Evolutionary conservation across 2,113 vertebrate genomes (phyloP), one percentile per base, ranked within the genome.

Genomic region (Cephalopterus ornatus): DNA sequence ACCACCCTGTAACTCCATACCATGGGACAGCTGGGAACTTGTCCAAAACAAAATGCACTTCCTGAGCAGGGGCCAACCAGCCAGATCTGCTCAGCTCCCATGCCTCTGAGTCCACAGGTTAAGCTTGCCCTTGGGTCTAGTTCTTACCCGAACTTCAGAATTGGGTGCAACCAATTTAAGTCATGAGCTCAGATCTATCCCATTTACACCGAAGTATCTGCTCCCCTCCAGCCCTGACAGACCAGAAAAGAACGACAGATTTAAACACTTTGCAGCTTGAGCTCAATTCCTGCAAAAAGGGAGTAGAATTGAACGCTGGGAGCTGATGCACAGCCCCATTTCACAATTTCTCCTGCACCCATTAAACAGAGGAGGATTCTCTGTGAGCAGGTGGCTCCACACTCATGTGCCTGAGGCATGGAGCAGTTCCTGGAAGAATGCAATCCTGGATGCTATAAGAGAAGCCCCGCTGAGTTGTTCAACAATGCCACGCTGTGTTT

Each of bases 21-120:
- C 46, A 56, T 37, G 67, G 84, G 53, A 85, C 58, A 92, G n/a
- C 83, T 77, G 94, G 94, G 79, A 94, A 66, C 46, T 32, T 12
- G 28, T 41, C 87, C 89, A 95, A 62, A 65, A 12, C 53, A 30
- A 88, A 89, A 89, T 47, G 73, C 8, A 14, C 53, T 94, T 95
- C 74, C 71, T 72, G 75, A 93, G 72, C 79, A 68, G 74, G 62
- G 66, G 62, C 84, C 70, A 75, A 50, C 3, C 63, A 53, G 83
- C 30, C 89, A 75, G 55, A 61, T 47, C 80, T 50, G 39, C 77
- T 65, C 84, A 62, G 73, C 52, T 89, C 32, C 41, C n/a, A n/a
- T 62, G 41, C 37, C 77, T 92, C 30, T n/a, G 44, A 85, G 49
- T 44, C 41, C 66, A 30, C 20, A 12, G 53, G 42, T 65, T 71